phyloP scores from a whole-genome alignment of 2,797 vertebrate genomes.

The Eulemur albifrons region DNA sequence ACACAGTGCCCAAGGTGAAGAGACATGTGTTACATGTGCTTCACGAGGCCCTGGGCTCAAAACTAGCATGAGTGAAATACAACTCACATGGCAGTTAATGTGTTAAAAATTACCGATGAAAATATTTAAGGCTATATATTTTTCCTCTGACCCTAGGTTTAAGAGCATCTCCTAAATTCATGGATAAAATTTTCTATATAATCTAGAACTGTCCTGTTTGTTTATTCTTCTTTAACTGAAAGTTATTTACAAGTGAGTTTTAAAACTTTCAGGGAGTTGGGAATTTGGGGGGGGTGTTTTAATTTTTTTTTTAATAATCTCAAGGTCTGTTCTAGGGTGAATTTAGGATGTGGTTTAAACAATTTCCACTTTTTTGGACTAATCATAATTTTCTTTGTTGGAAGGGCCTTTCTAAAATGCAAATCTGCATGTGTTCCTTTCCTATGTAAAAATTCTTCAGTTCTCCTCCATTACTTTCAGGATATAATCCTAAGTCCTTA shows the following conservation, averaged over 20 bases:
- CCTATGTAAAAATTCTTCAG: neutral
- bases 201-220: neutral
- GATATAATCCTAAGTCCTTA: neutral
- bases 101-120: neutral
- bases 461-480: neutral
- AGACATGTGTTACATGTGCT: too few species aligned
- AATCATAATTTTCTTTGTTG: slow-evolving; percentile 19
- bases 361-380: slow-evolving; percentile 10
- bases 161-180: slow-evolving; percentile 5
- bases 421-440: neutral
- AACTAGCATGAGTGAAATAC: too few species aligned
- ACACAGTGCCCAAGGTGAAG: too few species aligned
- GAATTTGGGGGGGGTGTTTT: neutral
- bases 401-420: neutral
- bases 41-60: too few species aligned
- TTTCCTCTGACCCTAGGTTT: slow-evolving; percentile 8
- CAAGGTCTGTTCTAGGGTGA: neutral
- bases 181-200: neutral
- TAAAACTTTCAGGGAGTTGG: neutral
- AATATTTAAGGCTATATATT: neutral
- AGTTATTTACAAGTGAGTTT: slow-evolving; percentile 7
- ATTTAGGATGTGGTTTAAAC: slow-evolving; percentile 16
- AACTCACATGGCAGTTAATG: too few species aligned
- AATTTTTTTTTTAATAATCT: slow-evolving; percentile 53
- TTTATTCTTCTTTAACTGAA: neutral